Conservation (phyloP, 2,888 invertebrate species). For the Leuctra nigra region DNA sequence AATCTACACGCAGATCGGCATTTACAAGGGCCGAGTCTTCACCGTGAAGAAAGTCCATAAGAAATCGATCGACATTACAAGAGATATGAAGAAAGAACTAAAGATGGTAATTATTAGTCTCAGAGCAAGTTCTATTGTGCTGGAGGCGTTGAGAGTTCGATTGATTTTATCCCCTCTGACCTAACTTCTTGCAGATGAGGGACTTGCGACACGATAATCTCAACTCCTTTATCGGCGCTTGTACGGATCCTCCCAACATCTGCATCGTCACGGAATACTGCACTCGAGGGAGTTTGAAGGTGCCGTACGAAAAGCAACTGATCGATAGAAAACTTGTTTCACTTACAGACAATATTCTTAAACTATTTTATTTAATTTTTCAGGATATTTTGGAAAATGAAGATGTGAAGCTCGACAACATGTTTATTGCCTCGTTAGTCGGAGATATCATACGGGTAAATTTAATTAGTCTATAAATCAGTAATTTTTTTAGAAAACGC, state of each 20-base stretch:
- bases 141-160: too few species aligned
- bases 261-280: slow-evolving; percentile 87
- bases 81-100: slow-evolving; percentile 87
- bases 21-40: slow-evolving; percentile 80
- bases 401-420: slow-evolving; percentile 90
- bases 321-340: background rate
- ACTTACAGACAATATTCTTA: background rate
- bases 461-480: too few species aligned
- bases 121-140: background rate
- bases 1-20: slow-evolving; percentile 84
- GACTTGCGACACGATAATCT: slow-evolving; percentile 88
- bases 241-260: slow-evolving; percentile 84
- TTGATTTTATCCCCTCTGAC: background rate
- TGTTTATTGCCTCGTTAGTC: slow-evolving; percentile 93
- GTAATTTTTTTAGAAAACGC: too few species aligned
- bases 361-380: slow-evolving; percentile 27
- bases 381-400: slow-evolving; percentile 92
- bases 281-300: slow-evolving; percentile 84
- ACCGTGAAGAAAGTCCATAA: slow-evolving; percentile 81
- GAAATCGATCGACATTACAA: slow-evolving; percentile 79
- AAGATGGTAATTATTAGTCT: slow-evolving; percentile 58
- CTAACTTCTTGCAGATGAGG: slow-evolving; percentile 58
- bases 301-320: slow-evolving; percentile 35
- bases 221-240: slow-evolving; percentile 87
- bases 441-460: slow-evolving; percentile 90